phyloP scores from a whole-genome alignment of 2,888 invertebrate species.

The Caenorhabditis doughertyi region DNA sequence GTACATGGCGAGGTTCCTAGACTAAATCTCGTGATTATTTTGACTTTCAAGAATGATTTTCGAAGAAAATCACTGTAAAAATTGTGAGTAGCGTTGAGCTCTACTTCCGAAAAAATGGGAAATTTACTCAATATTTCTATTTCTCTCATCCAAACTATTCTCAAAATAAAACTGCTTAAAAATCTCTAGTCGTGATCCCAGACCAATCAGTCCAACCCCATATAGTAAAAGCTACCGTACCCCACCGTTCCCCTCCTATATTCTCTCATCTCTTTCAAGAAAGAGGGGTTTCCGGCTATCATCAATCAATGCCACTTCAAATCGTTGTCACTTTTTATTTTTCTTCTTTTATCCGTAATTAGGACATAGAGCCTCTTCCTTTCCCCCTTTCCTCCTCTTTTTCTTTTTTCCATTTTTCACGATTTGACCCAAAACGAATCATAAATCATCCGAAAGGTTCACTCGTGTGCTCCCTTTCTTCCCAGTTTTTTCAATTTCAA shows the following conservation, averaged over 20 bases:
- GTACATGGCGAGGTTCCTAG: no score
- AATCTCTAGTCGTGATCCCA: no score
- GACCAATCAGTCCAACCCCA: background rate
- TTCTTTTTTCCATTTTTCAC: background rate
- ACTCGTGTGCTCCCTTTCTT: background rate
- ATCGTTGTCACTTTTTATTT: conserved; percentile 59
- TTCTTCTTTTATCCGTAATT: conserved; percentile 43
- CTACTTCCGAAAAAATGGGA: no score
- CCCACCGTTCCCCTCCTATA: background rate
- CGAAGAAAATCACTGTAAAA: no score
- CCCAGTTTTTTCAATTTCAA: background rate
- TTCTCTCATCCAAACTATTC: no score
- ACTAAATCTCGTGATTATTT: no score
- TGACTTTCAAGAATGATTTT: no score
- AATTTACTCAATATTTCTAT: no score
- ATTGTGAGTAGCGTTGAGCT: no score
- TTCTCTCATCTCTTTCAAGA: background rate
- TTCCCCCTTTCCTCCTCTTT: background rate
- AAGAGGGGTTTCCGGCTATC: conserved; percentile 59
- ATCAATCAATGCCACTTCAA: conserved; percentile 62
- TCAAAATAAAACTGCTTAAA: no score
- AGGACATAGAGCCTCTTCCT: conserved; percentile 4
- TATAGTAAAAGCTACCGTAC: background rate
- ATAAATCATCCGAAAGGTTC: conserved; percentile 6
- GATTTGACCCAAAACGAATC: conserved; percentile 1